Evolutionary conservation across 2,888 invertebrate species (phyloP), one percentile per base, ranked within the genome.

Genomic region (Hydrotaea cyrtoneurina): DNA sequence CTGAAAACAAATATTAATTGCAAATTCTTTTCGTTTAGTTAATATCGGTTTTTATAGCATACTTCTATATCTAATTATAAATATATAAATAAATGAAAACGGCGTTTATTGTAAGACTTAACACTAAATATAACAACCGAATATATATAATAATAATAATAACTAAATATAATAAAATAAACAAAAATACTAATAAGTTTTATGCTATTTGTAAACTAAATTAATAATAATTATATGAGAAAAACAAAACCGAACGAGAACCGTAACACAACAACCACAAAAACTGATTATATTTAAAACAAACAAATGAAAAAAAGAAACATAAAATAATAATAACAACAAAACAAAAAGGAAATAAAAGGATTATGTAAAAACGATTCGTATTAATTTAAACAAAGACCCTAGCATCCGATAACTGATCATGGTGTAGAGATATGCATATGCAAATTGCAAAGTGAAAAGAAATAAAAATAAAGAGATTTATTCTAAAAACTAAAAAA

Each of bases 401-500:
- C 80, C 57, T 59, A 84, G 81, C 81, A 84, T 84, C 78, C 80
- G 80, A 81, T 81, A 78, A 81, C 72, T 81, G 81, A 84, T 76
- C 76, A 81, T 81, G 81, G 64, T 73, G 79, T 81, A 84, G 81
- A 84, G 72, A 79, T 81, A 73, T 69, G 39, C 43, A 72, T 80
- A 59, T 55, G 72, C 78, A 55, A 77, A 72, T 26, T 74, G 57
- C 64, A 73, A 77, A 75, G 55, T 53, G 17, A 78, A 80, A 59
- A 78, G 66, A 78, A 39, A 78, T 55, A 77, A 83, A 73, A 85
- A 86, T 81, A 86, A 81, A 86, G 81, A 86, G 81, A 83, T 83
- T 79, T 86, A 86, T 86, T 86, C 86, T 80, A 85, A 86, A 87
- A 78, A 84, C 83, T 64, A 75, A 78, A 62, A 59, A 79, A 73